Evolutionary conservation across 2,113 vertebrate species (phyloP).

Genomic region (Sinosuthora webbiana): DNA sequence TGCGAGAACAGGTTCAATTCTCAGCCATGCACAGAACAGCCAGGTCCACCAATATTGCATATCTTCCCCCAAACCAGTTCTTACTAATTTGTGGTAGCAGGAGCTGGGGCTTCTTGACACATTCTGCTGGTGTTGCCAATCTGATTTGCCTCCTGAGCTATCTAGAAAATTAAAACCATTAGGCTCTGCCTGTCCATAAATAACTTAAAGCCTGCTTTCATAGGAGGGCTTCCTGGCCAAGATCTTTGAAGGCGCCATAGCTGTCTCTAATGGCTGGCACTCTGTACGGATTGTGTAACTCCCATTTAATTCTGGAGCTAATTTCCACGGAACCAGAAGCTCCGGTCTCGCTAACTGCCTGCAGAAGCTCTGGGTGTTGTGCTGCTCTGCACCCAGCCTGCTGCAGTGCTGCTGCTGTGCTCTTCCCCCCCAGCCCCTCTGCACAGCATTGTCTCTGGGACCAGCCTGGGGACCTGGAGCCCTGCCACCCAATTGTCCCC

Average conservation of each 20-base stretch:
- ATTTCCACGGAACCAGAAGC: constrained; percentile 23
- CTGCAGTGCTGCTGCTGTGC: neutral
- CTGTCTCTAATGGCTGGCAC: neutral
- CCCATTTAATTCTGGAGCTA: neutral
- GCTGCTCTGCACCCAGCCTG: neutral
- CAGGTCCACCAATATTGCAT: neutral
- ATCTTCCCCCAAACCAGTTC: neutral
- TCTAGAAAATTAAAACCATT: constrained; percentile 32
- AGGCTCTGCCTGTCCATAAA: constrained; percentile 9
- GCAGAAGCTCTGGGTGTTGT: neutral
- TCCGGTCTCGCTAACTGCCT: neutral
- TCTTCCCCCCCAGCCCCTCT: neutral
- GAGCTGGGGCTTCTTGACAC: neutral
- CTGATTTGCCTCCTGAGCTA: neutral
- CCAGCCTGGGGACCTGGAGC: neutral
- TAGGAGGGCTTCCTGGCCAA: neutral
- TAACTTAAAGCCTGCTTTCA: constrained; percentile 6
- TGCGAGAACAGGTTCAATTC: neutral
- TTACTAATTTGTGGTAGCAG: neutral
- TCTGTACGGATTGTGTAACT: neutral
- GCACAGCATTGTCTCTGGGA: neutral
- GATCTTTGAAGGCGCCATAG: neutral
- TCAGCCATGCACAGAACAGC: neutral
- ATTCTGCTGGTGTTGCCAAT: neutral
- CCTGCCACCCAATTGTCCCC: neutral